Conservation (phyloP, 2,888 invertebrate genomes). For the Timema podura region DNA sequence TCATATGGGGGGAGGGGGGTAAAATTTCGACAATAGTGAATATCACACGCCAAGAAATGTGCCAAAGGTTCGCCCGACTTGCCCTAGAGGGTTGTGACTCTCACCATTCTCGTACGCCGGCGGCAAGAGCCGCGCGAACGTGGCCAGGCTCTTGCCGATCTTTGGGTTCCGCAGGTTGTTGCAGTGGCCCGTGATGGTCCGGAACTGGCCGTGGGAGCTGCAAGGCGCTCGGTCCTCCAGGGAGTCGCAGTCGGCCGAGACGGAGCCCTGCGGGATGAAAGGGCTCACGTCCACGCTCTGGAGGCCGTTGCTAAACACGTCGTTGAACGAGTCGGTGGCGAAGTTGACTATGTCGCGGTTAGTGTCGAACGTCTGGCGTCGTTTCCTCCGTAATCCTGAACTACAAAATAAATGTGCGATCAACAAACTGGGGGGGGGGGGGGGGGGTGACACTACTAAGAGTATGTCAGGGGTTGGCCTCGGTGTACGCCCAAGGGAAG, state of each 20-base stretch:
- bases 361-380: conserved; percentile 68
- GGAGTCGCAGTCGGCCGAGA: conserved; percentile 63
- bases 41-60: too few species aligned
- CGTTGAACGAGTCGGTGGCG: conserved; percentile 37
- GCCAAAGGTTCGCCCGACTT: conserved; percentile 13
- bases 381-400: conserved; percentile 37
- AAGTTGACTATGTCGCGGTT: conserved; percentile 49
- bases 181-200: conserved; percentile 78
- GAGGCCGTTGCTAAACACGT: conserved; percentile 70
- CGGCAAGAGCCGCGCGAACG: conserved; percentile 78
- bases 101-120: conserved; percentile 84
- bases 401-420: too few species aligned
- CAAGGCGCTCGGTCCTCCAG: conserved; percentile 67
- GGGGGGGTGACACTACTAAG: too few species aligned
- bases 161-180: conserved; percentile 81
- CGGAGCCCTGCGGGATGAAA: conserved; percentile 58
- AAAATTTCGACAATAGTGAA: too few species aligned
- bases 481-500: neutral
- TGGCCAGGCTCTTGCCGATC: conserved; percentile 78
- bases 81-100: conserved; percentile 30
- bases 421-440: too few species aligned
- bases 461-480: too few species aligned
- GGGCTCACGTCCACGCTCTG: conserved; percentile 75
- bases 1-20: too few species aligned
- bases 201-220: conserved; percentile 54